Percentiles rank a stretch among this genome's conserved stretches.
Conservation (phyloP, 64 coral and sea anemone species). For the Montipora efflorescens region DNA sequence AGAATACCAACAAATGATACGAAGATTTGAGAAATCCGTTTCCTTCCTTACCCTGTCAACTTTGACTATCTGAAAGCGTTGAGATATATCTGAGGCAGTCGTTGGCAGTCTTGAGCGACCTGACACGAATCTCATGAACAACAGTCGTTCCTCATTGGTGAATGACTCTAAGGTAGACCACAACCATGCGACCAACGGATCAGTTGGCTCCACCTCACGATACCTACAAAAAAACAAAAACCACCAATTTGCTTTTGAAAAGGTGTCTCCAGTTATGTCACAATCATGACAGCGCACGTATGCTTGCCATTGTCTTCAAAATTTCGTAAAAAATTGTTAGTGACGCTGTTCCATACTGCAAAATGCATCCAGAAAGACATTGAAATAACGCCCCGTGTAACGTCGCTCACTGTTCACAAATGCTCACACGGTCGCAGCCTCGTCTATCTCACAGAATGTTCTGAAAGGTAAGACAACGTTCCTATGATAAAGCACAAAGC, state of each 20-base stretch:
- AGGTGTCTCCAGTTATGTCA: not conserved
- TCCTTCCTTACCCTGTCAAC: slow-evolving; percentile 75
- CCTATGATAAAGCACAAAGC: no score
- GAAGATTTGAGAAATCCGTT: not conserved
- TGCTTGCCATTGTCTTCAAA: no score
- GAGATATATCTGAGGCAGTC: slow-evolving; percentile 76
- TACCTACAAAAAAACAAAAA: slow-evolving; percentile 42
- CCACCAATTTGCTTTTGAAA: not conserved
- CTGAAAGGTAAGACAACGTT: no score
- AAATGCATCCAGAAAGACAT: no score
- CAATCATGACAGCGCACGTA: no score
- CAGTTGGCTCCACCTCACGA: slow-evolving; percentile 87
- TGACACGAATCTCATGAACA: slow-evolving; percentile 94
- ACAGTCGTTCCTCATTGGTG: slow-evolving; percentile 87
- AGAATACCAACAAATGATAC: no score
- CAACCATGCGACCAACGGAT: slow-evolving; percentile 73
- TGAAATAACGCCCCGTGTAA: no score
- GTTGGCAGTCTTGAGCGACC: slow-evolving; percentile 88
- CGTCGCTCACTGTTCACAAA: no score
- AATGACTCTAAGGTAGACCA: slow-evolving; percentile 84
- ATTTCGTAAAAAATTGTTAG: no score
- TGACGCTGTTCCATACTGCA: no score
- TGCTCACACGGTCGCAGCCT: no score
- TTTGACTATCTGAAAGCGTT: slow-evolving; percentile 92
- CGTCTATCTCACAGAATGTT: no score